Evolutionary conservation across 1,140 invertebrate genomes (phyloP), one percentile per base, ranked within the genome.

Genomic region (Drosophila paulistorum): DNA sequence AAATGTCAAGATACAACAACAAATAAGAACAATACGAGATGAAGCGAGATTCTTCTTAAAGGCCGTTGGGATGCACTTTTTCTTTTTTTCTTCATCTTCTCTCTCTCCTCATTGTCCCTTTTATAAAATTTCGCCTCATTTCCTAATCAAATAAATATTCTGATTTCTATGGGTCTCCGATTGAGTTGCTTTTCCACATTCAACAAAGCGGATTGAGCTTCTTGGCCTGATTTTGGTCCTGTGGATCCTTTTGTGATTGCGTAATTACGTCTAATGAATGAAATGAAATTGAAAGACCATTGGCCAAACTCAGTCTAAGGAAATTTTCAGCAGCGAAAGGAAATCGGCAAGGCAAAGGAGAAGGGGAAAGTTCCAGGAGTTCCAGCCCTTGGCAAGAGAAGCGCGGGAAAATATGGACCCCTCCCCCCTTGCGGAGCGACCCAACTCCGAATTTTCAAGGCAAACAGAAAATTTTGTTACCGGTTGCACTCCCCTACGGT

Each of bases 141-240:
- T 79, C 76, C 69, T 79, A 86, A 86, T 86, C 83, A 86, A 86
- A 86, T 86, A 82, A 86, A 82, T 86, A 86, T 86, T 86, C 72
- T 35, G 65, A 86, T 81, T 79, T 69, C 59, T 41, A 64, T 57
- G 58, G 42, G 42, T 7, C 30, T 30, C 45, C 51, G 64, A 73
- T 30, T 54, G 68, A 81, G 81, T 51, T 77, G 42, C 35, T 48
- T 65, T 58, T 60, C 23, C 51, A 37, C 14, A 65, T 33, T 57
- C 30, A 45, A 51, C 77, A 73, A 41, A 58, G 57, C 48, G 17
- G 58, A 58, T 45, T 23, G 51, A 63, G 61, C 51, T 63, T n/a
- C 17, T 39, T 51, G 23, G 37, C 45, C 35, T 42, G 42, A 30
- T 30, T 30, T 5, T 57, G 45, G 45, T 41, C 57, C 64, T 67